phyloP scores from a whole-genome alignment of 2,888 invertebrate genomes.

The Lysandra bellargus region DNA sequence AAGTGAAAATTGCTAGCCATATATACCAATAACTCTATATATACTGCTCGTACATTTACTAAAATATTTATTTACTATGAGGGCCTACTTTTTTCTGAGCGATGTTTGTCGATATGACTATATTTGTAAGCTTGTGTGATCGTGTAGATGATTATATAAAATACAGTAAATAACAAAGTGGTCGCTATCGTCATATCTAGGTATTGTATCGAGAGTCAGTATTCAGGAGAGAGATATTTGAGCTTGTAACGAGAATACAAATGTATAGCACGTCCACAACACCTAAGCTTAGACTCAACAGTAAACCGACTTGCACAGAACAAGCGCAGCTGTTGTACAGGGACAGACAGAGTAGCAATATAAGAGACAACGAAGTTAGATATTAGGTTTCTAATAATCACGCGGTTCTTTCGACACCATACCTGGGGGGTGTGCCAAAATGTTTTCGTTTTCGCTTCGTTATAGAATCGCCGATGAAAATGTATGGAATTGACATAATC shows the following conservation, averaged over 20 bases:
- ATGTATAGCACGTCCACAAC: background rate
- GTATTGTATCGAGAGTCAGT: background rate
- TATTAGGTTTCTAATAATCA: background rate
- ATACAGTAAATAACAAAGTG: background rate
- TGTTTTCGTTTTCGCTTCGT: too few relatives aligned
- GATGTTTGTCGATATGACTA: background rate
- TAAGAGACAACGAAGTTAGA: background rate
- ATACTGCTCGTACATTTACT: too few relatives aligned
- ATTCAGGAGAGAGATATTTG: background rate
- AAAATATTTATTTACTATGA: too few relatives aligned
- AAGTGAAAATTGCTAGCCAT: too few relatives aligned
- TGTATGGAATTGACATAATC: too few relatives aligned
- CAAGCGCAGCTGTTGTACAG: background rate
- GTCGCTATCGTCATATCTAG: background rate
- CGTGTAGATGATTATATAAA: background rate
- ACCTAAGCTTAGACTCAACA: background rate
- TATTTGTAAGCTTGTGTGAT: background rate
- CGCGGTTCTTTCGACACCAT: too few relatives aligned
- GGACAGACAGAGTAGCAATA: background rate
- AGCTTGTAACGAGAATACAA: background rate
- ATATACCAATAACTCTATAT: too few relatives aligned
- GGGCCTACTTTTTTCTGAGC: background rate
- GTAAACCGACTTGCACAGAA: conserved; percentile 1
- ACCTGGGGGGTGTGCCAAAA: too few relatives aligned
- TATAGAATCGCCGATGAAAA: too few relatives aligned